Percentiles rank a stretch among this genome's conserved stretches.
Conservation (phyloP, 2,113 vertebrate species). For the Eclectus roratus region DNA sequence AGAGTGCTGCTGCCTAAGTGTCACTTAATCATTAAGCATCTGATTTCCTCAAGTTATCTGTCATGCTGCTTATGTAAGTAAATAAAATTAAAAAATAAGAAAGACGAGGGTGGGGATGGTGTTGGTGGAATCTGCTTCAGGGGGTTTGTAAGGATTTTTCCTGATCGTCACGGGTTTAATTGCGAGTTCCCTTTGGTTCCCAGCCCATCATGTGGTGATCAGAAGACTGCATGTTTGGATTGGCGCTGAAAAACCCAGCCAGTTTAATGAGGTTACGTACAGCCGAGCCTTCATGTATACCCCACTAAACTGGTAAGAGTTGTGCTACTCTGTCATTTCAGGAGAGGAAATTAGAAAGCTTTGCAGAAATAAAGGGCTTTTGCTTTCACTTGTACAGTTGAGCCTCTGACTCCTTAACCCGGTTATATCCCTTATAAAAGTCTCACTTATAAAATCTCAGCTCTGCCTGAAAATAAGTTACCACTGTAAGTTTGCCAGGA, state of each 20-base stretch:
- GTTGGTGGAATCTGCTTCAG: neutral
- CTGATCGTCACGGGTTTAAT: neutral
- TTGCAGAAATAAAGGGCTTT: neutral
- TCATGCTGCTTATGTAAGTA: constrained; percentile 46
- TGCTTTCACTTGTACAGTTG: neutral
- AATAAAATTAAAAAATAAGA: neutral
- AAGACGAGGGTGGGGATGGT: neutral
- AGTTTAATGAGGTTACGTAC: constrained; percentile 39
- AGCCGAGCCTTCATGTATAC: neutral
- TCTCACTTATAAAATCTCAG: neutral
- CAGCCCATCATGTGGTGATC: neutral
- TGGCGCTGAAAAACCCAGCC: neutral
- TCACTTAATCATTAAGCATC: constrained; percentile 53
- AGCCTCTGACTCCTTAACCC: neutral
- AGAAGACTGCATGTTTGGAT: constrained; percentile 25
- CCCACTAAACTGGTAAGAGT: neutral
- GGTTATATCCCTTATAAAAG: neutral
- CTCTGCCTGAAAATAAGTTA: neutral
- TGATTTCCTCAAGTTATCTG: constrained; percentile 63
- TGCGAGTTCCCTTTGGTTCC: constrained; percentile 22
- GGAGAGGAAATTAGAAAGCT: neutral
- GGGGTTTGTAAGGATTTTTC: neutral
- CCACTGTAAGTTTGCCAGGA: neutral
- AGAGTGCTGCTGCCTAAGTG: constrained; percentile 24
- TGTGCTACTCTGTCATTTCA: neutral